Evolutionary conservation across 2,113 vertebrate species (phyloP).

Genomic region (Oncorhynchus clarkii): DNA sequence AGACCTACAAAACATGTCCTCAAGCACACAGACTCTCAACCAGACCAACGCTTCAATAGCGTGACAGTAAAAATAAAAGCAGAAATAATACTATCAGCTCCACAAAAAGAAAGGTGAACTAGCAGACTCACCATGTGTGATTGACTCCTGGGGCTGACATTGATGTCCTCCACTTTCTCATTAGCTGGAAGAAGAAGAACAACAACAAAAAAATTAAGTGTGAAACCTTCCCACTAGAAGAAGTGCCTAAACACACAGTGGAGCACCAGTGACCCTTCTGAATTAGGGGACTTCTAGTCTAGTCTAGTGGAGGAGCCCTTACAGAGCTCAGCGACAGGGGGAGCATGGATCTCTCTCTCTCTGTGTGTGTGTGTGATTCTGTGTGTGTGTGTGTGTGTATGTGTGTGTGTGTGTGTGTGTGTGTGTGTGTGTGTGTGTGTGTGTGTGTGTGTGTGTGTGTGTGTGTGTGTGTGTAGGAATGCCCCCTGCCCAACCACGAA

Average conservation of each 20-base stretch:
- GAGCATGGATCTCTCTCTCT: not conserved
- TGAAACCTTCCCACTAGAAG: not conserved
- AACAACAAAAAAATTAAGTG: slow-evolving; percentile 24
- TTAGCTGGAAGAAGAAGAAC: slow-evolving; percentile 79
- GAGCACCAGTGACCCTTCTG: slow-evolving; percentile 6
- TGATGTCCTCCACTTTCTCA: slow-evolving; percentile 99
- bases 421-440: too few relatives aligned
- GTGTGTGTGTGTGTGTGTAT: too few relatives aligned
- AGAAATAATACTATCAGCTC: not conserved
- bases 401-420: too few relatives aligned
- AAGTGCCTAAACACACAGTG: slow-evolving; percentile 3
- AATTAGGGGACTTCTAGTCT: too few relatives aligned
- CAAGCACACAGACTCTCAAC: too few relatives aligned
- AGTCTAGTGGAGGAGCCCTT: too few relatives aligned
- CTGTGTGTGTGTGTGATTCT: too few relatives aligned
- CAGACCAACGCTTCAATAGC: too few relatives aligned
- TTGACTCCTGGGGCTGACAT: slow-evolving; percentile 95
- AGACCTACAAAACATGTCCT: too few relatives aligned
- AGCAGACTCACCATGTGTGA: slow-evolving; percentile 94
- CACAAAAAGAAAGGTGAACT: not conserved
- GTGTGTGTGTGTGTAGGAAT: slow-evolving; percentile 12
- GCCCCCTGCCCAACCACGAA: slow-evolving; percentile 21
- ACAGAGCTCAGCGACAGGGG: slow-evolving; percentile 11
- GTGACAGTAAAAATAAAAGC: too few relatives aligned
- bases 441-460: not conserved